Evolutionary conservation across 2,113 vertebrate species (phyloP).

Genomic region (Cyanistes caeruleus): DNA sequence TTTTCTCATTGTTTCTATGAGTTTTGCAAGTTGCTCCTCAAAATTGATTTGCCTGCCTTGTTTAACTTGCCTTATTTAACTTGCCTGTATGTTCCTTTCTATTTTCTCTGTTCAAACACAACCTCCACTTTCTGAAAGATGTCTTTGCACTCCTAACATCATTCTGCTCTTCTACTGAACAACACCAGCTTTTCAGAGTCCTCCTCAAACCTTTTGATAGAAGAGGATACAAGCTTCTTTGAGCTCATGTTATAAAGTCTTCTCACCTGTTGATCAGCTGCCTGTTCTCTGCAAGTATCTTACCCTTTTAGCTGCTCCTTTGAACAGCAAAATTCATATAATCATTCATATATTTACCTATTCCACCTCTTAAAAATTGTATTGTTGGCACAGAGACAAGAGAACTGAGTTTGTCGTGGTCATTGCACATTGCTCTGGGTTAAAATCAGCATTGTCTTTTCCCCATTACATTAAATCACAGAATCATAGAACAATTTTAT

Average conservation of each 20-base stretch:
- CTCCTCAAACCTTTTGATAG: not conserved
- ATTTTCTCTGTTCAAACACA: conserved; percentile 17
- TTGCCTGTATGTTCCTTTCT: not conserved
- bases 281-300: not conserved
- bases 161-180: not conserved
- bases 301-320: not conserved
- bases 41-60: conserved; percentile 19
- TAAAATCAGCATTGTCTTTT: not conserved
- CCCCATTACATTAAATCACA: not conserved
- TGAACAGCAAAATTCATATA: not conserved
- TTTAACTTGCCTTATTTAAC: conserved; percentile 43
- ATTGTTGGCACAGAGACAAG: not conserved
- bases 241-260: not conserved
- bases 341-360: not conserved
- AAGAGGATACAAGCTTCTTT: accelerated
- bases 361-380: not conserved
- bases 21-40: not conserved
- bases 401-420: not conserved
- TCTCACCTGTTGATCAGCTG: not conserved
- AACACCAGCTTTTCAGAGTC: not conserved
- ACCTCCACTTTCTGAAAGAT: not conserved
- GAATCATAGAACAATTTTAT: not conserved
- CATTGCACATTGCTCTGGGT: not conserved
- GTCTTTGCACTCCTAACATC: not conserved
- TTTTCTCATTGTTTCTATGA: not conserved